phyloP scores from a whole-genome alignment of 1,140 invertebrate species.

The Pemphigus obesinymphae region DNA sequence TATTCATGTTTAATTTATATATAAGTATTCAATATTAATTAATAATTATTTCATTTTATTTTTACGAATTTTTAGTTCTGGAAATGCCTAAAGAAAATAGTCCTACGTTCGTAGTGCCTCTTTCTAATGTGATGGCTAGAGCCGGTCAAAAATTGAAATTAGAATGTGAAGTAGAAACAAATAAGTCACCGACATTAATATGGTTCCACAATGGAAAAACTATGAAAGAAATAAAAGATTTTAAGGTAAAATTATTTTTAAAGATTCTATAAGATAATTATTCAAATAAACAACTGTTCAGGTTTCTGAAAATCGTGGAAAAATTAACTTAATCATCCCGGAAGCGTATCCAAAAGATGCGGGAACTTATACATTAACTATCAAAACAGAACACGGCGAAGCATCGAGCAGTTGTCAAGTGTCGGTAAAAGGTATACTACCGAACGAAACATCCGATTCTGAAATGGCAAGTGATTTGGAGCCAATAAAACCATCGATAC shows the following conservation, averaged over 20 bases:
- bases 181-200: slow-evolving; percentile 55
- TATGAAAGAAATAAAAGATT: slow-evolving; percentile 54
- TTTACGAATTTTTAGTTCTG: neutral
- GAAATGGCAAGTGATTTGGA: slow-evolving; percentile 67
- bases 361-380: slow-evolving; percentile 62
- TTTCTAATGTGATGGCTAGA: slow-evolving; percentile 61
- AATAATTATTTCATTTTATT: too few relatives aligned
- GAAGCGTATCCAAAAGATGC: slow-evolving; percentile 69
- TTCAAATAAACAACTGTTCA: too few relatives aligned
- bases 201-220: slow-evolving; percentile 68
- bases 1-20: too few relatives aligned
- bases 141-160: slow-evolving; percentile 64
- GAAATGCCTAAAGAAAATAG: slow-evolving; percentile 51
- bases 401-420: slow-evolving; percentile 60
- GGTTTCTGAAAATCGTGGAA: slow-evolving; percentile 48
- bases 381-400: slow-evolving; percentile 63
- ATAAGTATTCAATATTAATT: too few relatives aligned
- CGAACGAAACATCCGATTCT: slow-evolving; percentile 68
- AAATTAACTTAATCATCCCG: slow-evolving; percentile 61
- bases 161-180: slow-evolving; percentile 62
- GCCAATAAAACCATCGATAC: slow-evolving; percentile 66
- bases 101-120: slow-evolving; percentile 56
- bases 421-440: slow-evolving; percentile 65
- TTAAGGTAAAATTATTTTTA: slow-evolving; percentile 53
- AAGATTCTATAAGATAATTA: neutral